A percentile compares a stretch with the other conserved stretches of the same genome.
These are phyloP conservation scores for Synanthedon andrenaeformis DNA, from an alignment of 2,888 invertebrate genomes.

Conservation along the genomic window DNA sequence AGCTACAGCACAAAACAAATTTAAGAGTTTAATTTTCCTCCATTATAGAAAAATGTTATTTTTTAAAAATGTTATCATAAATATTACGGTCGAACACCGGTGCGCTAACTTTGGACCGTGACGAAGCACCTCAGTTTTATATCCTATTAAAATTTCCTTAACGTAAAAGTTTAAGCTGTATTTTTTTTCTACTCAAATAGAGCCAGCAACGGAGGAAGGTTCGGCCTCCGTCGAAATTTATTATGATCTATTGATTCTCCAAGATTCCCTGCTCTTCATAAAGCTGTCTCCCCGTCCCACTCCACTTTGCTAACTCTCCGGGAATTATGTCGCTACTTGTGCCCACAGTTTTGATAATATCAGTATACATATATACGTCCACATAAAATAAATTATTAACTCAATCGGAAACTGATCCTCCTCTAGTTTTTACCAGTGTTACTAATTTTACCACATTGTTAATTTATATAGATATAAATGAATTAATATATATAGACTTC, in stretches of 20 bases:
- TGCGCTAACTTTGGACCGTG: background rate
- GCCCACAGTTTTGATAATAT: too few relatives aligned
- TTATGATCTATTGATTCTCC: conserved; percentile 48
- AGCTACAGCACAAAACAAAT: too few relatives aligned
- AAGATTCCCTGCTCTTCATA: conserved; percentile 25
- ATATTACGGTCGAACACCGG: background rate
- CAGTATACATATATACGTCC: too few relatives aligned
- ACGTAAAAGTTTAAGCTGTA: conserved; percentile 5
- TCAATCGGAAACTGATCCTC: too few relatives aligned
- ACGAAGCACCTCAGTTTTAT: background rate
- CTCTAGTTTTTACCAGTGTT: too few relatives aligned
- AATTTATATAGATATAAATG: too few relatives aligned
- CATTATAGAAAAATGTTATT: background rate
- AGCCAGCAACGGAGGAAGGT: conserved; percentile 3
- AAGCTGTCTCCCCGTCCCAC: conserved; percentile 13
- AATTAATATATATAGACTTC: too few relatives aligned
- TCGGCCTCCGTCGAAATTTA: conserved; percentile 26
- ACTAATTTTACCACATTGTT: too few relatives aligned
- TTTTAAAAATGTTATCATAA: background rate
- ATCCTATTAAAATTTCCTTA: conserved; percentile 3
- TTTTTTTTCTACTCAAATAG: conserved; percentile 6
- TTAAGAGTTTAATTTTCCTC: background rate
- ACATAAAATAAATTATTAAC: too few relatives aligned
- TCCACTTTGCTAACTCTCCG: conserved; percentile 24
- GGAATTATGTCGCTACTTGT: conserved; percentile 45